Evolutionary conservation across 2,797 vertebrate genomes (phyloP).

Genomic region (Bucorvus abyssinicus): DNA sequence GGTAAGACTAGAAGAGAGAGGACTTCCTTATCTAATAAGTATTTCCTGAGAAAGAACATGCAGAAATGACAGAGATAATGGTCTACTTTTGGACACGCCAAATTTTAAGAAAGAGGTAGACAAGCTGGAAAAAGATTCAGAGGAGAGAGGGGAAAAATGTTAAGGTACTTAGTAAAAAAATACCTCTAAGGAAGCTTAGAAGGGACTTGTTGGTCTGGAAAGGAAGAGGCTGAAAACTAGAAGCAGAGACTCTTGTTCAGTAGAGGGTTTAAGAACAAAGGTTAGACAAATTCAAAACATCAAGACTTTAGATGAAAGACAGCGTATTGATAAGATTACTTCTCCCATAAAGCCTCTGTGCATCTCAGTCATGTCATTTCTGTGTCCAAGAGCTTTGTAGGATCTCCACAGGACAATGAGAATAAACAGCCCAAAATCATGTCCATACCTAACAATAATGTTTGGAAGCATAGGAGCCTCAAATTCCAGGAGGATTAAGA

Average conservation of each 20-base stretch:
- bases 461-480: neutral
- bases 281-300: neutral
- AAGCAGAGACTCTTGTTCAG: neutral
- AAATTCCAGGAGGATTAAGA: neutral
- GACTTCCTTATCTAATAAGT: neutral
- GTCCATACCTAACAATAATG: neutral
- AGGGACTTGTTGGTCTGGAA: neutral
- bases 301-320: neutral
- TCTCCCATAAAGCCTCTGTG: neutral
- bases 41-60: neutral
- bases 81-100: fast-evolving
- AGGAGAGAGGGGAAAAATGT: neutral
- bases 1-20: neutral
- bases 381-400: neutral
- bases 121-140: neutral
- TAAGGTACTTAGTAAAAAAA: neutral
- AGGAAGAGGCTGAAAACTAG: neutral
- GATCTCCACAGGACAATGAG: neutral
- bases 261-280: neutral
- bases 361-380: neutral
- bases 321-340: neutral
- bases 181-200: neutral
- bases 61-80: neutral
- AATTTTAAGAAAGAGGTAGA: neutral
- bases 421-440: neutral